Conservation (phyloP, 2,888 invertebrate genomes). For the Drosophila villosipedis region DNA sequence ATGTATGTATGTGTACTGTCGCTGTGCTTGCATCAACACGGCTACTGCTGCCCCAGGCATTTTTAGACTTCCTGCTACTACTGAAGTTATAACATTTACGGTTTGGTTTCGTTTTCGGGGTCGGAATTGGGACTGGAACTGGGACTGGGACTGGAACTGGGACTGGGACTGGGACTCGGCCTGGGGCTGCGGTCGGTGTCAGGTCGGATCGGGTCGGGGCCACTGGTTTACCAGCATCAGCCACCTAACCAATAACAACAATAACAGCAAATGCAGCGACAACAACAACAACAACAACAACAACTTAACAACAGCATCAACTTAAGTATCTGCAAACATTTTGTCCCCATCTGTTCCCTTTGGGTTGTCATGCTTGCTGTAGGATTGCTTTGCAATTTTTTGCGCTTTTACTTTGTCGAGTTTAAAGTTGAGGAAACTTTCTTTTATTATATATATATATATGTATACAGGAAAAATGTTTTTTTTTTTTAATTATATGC, state of each 20-base stretch:
- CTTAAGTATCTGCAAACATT: slow-evolving; percentile 21
- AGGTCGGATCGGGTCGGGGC: not conserved
- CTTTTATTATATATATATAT: slow-evolving; percentile 17
- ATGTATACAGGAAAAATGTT: not conserved
- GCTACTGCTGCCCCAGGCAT: not conserved
- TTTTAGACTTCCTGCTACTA: slow-evolving; percentile 8
- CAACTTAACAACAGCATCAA: not conserved
- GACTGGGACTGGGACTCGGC: not conserved
- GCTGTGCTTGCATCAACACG: not conserved
- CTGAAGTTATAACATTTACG: slow-evolving; percentile 10
- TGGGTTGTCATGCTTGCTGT: slow-evolving; percentile 40
- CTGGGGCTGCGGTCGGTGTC: not conserved
- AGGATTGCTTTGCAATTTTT: slow-evolving; percentile 56
- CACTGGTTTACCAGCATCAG: slow-evolving; percentile 4
- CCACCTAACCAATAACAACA: not conserved
- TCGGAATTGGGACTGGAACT: not conserved
- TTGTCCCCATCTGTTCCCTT: slow-evolving; percentile 31
- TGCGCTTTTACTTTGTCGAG: slow-evolving; percentile 67
- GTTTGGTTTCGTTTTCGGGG: not conserved
- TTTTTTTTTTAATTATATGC: not conserved
- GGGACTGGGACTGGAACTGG: not conserved
- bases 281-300: slow-evolving; percentile 2
- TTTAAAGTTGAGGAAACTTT: slow-evolving; percentile 51
- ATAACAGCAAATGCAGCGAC: not conserved
- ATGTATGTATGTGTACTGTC: not conserved